These are phyloP conservation scores for Conops quadrifasciatus DNA, from an alignment of 2,888 invertebrate genomes.

Conservation along the genomic window DNA sequence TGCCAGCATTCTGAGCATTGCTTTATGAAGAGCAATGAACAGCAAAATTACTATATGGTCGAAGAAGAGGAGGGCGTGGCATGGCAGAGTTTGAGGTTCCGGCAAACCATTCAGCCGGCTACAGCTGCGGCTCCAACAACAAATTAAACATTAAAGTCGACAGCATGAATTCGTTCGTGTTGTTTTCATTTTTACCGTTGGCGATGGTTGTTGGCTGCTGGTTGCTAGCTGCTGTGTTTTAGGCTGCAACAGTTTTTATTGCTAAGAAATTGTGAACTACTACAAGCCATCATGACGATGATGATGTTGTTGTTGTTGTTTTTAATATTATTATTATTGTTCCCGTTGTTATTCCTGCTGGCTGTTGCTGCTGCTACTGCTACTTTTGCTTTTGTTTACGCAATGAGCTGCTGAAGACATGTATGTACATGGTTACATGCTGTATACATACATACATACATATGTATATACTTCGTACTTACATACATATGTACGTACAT, in stretches of 20 bases:
- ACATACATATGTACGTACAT: too few species aligned
- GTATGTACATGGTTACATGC: too few species aligned
- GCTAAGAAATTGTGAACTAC: not conserved
- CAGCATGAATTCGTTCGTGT: not conserved
- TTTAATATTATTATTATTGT: too few species aligned
- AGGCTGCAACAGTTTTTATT: not conserved
- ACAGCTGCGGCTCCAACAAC: not conserved
- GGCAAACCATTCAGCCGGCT: too few species aligned
- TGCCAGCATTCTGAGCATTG: not conserved
- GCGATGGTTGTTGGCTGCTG: not conserved
- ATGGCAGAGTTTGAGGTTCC: not conserved
- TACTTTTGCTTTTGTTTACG: not conserved
- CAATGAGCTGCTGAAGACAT: not conserved
- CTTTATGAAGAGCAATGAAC: constrained; percentile 1
- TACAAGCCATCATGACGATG: not conserved
- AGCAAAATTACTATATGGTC: not conserved
- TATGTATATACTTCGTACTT: too few species aligned
- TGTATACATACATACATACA: too few species aligned
- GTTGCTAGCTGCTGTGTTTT: not conserved
- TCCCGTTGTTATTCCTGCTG: too few species aligned
- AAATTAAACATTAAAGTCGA: not conserved
- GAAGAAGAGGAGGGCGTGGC: not conserved
- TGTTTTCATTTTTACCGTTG: not conserved
- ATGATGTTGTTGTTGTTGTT: too few species aligned
- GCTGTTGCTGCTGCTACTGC: not conserved